Percentiles rank a stretch among this genome's conserved stretches.
These are phyloP conservation scores for Malthinus seriepunctatus DNA, from an alignment of 2,888 invertebrate genomes.

Conservation along the genomic window DNA sequence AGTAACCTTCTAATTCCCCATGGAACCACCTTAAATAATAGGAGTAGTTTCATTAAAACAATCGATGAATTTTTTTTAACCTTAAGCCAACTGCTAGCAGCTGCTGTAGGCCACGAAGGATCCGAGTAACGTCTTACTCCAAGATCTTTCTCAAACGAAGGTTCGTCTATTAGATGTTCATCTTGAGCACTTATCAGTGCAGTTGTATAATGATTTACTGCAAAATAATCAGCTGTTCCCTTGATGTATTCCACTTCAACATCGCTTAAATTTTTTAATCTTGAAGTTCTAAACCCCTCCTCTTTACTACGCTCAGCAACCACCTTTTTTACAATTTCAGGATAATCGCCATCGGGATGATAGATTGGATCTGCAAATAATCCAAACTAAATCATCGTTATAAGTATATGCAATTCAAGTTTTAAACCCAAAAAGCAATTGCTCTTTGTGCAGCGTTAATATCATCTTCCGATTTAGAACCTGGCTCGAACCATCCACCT, in stretches of 20 bases:
- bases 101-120: not conserved
- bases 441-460: constrained; percentile 63
- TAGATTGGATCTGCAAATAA: constrained; percentile 63
- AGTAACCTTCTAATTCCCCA: not conserved
- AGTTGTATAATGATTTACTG: constrained; percentile 57
- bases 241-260: constrained; percentile 52
- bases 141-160: constrained; percentile 2
- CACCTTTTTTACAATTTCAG: constrained; percentile 58
- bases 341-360: constrained; percentile 61
- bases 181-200: constrained; percentile 23
- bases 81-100: not conserved
- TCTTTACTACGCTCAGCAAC: constrained; percentile 59
- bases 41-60: not conserved
- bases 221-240: constrained; percentile 58
- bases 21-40: constrained; percentile 10
- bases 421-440: constrained; percentile 60
- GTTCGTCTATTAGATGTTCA: not conserved
- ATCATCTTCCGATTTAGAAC: constrained; percentile 59
- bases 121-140: not conserved
- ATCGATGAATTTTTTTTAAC: not conserved
- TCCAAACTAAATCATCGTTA: constrained; percentile 43
- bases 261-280: constrained; percentile 60
- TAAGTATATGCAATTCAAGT: constrained; percentile 18
- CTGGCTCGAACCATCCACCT: constrained; percentile 65
- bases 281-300: constrained; percentile 61